A percentile compares a stretch with the other conserved stretches of the same genome.
These are phyloP conservation scores for Magallana angulata DNA, from an alignment of 1,140 invertebrate species.

Conservation along the genomic window DNA sequence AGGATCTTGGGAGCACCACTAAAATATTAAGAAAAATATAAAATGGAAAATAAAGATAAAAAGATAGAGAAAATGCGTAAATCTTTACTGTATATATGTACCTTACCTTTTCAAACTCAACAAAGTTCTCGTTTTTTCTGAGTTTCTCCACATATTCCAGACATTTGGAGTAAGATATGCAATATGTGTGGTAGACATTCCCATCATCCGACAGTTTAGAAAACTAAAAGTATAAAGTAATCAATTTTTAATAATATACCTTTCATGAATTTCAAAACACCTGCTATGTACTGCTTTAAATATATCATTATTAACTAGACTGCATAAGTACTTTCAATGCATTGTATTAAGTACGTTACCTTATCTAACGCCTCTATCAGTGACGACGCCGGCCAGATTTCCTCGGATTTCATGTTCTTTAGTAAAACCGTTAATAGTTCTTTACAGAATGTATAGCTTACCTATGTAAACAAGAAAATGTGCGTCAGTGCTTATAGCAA, in stretches of 20 bases:
- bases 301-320: too few relatives aligned
- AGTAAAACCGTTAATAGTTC: conserved; percentile 84
- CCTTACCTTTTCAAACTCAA: conserved; percentile 84
- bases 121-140: conserved; percentile 83
- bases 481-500: too few relatives aligned
- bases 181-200: conserved; percentile 83
- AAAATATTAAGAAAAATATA: conserved; percentile 40
- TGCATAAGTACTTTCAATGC: too few relatives aligned
- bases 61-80: too few relatives aligned
- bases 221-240: conserved; percentile 64
- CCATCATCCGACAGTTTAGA: conserved; percentile 77
- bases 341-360: conserved; percentile 74
- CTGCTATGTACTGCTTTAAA: too few relatives aligned
- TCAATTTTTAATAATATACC: not conserved
- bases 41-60: too few relatives aligned
- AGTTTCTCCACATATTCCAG: conserved; percentile 84
- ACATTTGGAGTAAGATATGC: conserved; percentile 84
- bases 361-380: conserved; percentile 84
- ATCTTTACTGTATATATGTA: not conserved
- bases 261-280: too few relatives aligned
- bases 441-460: conserved; percentile 86
- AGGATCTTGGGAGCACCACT: conserved; percentile 84
- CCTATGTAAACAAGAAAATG: conserved; percentile 74
- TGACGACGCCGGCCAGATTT: conserved; percentile 81
- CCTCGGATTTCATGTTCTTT: conserved; percentile 80